phyloP scores from a whole-genome alignment of 1,140 invertebrate species.

The Argopecten irradians region DNA sequence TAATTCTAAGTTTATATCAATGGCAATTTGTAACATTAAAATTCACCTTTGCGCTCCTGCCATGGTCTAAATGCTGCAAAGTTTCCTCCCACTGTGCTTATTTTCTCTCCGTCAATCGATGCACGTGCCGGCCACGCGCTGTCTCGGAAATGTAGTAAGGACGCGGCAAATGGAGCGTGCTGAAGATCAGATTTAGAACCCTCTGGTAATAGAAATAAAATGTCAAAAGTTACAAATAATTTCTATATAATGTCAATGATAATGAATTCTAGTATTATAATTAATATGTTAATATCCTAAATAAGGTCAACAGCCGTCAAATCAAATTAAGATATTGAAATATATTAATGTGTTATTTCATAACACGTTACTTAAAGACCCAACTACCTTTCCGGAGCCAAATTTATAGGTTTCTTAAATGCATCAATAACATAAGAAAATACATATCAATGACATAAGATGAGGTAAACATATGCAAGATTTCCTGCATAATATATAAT shows the following conservation, averaged over 20 bases:
- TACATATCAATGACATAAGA: no score
- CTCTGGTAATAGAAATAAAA: not conserved
- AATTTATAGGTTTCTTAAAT: no score
- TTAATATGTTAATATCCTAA: no score
- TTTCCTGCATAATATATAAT: no score
- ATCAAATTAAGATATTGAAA: no score
- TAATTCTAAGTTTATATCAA: not conserved
- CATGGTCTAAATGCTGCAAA: constrained; percentile 59
- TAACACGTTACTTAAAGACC: no score
- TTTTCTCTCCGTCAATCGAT: constrained; percentile 33
- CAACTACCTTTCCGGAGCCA: no score
- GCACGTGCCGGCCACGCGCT: constrained; percentile 13
- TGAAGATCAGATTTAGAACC: not conserved
- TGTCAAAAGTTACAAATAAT: not conserved
- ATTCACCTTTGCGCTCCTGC: constrained; percentile 1
- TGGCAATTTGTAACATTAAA: not conserved
- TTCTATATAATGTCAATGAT: not conserved
- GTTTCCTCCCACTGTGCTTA: constrained; percentile 56
- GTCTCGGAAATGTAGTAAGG: constrained; percentile 32
- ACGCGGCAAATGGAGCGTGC: not conserved
- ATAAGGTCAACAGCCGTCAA: no score
- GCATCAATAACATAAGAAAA: no score
- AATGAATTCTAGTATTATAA: not conserved
- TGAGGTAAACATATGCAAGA: no score
- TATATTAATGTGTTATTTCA: no score